These are phyloP conservation scores for Archocentrus centrarchus DNA, from an alignment of 2,113 vertebrate genomes.

Conservation along the genomic window DNA sequence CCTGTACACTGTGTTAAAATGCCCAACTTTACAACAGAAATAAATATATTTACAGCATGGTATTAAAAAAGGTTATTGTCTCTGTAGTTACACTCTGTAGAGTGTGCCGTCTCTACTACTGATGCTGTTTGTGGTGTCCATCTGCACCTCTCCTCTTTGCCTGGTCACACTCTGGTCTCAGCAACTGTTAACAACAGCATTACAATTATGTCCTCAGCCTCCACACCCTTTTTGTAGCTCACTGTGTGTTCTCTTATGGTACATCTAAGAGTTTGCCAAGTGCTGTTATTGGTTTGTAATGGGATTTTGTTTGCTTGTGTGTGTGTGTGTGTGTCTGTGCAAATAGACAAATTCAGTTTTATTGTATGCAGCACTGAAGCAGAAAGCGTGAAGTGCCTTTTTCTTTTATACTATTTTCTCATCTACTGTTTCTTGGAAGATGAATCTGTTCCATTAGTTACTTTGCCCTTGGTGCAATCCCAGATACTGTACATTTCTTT, in stretches of 20 bases:
- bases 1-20: background rate
- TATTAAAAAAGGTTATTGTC: slow-evolving; percentile 7
- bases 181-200: background rate
- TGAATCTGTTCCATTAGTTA: background rate
- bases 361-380: background rate
- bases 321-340: background rate
- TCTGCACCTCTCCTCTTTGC: background rate
- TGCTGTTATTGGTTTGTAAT: slow-evolving; percentile 8
- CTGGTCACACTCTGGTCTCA: background rate
- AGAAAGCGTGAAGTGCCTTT: background rate
- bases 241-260: background rate
- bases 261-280: background rate
- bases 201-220: background rate
- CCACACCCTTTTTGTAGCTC: background rate
- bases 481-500: background rate
- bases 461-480: background rate
- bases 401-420: background rate
- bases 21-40: background rate
- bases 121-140: background rate
- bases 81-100: background rate
- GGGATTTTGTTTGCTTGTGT: background rate
- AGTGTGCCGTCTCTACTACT: background rate
- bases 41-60: background rate
- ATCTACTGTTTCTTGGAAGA: background rate
- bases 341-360: slow-evolving; percentile 2